phyloP scores from a whole-genome alignment of 2,113 vertebrate genomes.

The Leucopsar rothschildi region DNA sequence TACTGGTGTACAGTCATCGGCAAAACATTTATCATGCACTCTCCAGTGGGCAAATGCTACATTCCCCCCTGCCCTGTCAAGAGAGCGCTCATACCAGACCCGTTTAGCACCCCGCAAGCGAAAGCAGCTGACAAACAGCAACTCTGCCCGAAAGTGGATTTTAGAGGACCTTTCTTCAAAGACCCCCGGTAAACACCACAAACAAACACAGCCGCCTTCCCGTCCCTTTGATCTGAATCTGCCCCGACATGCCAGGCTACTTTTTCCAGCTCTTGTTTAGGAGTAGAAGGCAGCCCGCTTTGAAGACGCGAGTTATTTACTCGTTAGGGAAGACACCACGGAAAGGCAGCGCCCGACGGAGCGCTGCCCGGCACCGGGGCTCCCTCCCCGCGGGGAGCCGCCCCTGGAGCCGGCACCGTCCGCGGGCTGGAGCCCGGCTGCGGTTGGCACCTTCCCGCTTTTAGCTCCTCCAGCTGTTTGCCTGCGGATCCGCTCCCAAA shows the following conservation, averaged over 20 bases:
- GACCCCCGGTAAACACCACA: constrained; percentile 43
- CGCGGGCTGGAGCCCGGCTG: neutral
- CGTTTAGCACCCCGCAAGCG: constrained; percentile 43
- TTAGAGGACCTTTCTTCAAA: constrained; percentile 38
- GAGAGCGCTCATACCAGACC: constrained; percentile 72
- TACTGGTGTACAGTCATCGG: constrained; percentile 78
- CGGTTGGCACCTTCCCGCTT: constrained; percentile 75
- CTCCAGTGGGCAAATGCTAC: constrained; percentile 83
- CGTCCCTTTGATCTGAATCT: constrained; percentile 48
- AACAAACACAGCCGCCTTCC: constrained; percentile 38
- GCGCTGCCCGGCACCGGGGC: neutral
- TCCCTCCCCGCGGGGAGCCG: neutral
- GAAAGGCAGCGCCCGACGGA: neutral
- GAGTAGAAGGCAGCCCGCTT: constrained; percentile 16
- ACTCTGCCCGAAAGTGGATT: constrained; percentile 9
- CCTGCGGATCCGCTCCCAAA: constrained; percentile 73
- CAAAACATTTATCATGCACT: constrained; percentile 88
- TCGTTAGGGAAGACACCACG: neutral
- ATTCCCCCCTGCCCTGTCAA: constrained; percentile 86
- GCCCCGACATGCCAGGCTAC: constrained; percentile 44
- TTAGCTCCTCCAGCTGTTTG: constrained; percentile 85
- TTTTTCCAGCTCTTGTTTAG: constrained; percentile 57
- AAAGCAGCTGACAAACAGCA: constrained; percentile 64
- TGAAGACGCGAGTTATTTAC: neutral
- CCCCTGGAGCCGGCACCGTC: neutral